Conservation (phyloP, 2,797 vertebrate species). For the Phoeniculus purpureus region DNA sequence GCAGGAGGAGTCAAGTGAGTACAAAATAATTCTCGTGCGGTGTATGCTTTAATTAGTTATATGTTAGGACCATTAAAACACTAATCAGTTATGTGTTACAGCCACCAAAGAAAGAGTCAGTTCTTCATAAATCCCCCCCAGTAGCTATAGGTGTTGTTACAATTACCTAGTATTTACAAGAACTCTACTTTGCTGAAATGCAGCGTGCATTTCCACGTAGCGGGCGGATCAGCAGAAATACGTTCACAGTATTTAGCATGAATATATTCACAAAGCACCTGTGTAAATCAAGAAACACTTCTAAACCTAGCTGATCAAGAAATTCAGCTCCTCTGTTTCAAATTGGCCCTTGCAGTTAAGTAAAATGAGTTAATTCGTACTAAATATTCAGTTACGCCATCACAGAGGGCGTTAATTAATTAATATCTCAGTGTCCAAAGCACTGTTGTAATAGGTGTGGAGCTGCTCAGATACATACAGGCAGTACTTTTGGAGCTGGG, state of each 20-base stretch:
- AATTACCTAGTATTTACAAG: neutral
- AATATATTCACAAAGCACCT: neutral
- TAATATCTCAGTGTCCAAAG: neutral
- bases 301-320: neutral
- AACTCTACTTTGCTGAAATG: neutral
- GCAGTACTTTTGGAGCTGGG: neutral
- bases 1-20: neutral
- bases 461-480: neutral
- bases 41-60: neutral
- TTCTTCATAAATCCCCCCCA: neutral
- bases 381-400: neutral
- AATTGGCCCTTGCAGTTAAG: neutral
- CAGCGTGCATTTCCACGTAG: neutral
- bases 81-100: neutral
- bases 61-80: neutral
- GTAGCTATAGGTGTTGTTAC: neutral
- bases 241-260: neutral
- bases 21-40: neutral
- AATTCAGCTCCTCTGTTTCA: neutral
- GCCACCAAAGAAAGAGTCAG: conserved; percentile 7
- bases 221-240: neutral
- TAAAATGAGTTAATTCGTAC: neutral
- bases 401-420: neutral
- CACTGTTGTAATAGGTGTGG: rapidly evolving
- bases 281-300: neutral